A percentile compares a stretch with the other conserved stretches of the same genome.
Evolutionary conservation across 1,140 invertebrate genomes (phyloP).

Genomic region (Macrotrachela quadricornifera): DNA sequence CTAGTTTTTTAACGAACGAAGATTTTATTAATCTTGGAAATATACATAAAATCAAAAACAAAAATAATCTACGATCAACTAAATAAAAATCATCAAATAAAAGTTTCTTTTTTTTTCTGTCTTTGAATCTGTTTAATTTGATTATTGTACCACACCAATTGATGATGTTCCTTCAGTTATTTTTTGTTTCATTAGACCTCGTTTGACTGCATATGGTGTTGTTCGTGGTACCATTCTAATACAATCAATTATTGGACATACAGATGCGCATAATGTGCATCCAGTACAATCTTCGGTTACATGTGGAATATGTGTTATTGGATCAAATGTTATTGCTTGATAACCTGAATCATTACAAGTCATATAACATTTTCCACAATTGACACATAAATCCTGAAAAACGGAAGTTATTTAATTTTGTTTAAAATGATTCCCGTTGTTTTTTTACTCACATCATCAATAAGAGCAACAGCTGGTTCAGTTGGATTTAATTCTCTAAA

Average conservation of each 20-base stretch:
- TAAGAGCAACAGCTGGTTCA: slow-evolving; percentile 79
- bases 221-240: slow-evolving; percentile 46
- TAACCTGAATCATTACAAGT: slow-evolving; percentile 94
- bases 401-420: no score
- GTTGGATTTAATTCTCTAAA: slow-evolving; percentile 58
- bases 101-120: no score
- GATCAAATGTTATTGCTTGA: slow-evolving; percentile 75
- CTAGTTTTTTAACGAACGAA: no score
- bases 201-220: slow-evolving; percentile 26
- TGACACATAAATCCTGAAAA: slow-evolving; percentile 99
- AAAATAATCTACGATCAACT: no score
- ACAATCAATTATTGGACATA: slow-evolving; percentile 94
- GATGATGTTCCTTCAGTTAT: no score
- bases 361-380: slow-evolving; percentile 99
- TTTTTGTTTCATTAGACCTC: slow-evolving; percentile 12
- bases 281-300: slow-evolving; percentile 84
- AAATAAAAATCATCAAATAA: no score
- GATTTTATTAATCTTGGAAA: no score
- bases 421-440: no score
- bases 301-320: slow-evolving; percentile 62
- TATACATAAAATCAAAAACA: no score
- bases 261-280: slow-evolving; percentile 73
- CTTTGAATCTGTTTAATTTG: no score
- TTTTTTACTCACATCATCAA: slow-evolving; percentile 87
- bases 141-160: no score